phyloP scores from a whole-genome alignment of 2,888 invertebrate species.

The Acrobasis repandana region DNA sequence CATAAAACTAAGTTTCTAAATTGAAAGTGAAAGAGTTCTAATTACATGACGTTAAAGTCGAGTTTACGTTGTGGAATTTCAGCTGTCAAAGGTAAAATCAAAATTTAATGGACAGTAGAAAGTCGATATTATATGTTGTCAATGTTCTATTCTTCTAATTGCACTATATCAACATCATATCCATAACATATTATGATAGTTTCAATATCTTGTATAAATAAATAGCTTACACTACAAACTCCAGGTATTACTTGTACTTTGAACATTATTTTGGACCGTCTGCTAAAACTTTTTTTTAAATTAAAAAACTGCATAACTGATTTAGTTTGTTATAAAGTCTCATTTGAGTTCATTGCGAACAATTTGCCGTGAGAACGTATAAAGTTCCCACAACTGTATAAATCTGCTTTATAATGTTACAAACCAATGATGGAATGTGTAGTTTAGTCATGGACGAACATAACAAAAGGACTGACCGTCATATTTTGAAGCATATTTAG shows the following conservation, averaged over 20 bases:
- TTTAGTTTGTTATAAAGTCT: too few species aligned
- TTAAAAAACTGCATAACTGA: neutral
- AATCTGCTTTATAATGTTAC: neutral
- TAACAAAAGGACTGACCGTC: too few species aligned
- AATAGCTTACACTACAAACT: slow-evolving; percentile 11
- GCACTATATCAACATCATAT: slow-evolving; percentile 12
- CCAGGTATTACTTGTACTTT: slow-evolving; percentile 8
- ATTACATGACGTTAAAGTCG: too few species aligned
- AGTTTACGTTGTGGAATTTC: too few species aligned
- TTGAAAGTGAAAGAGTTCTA: too few species aligned
- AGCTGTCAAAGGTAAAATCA: too few species aligned
- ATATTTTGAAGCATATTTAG: too few species aligned
- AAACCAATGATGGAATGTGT: neutral
- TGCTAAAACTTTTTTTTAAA: neutral
- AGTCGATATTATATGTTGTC: neutral
- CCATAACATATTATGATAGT: slow-evolving; percentile 3
- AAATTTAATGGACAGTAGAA: neutral
- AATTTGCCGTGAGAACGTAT: too few species aligned
- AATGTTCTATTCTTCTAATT: slow-evolving; percentile 9
- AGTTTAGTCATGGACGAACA: too few species aligned
- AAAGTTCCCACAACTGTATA: too few species aligned
- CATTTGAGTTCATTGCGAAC: too few species aligned
- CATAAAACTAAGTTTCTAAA: too few species aligned
- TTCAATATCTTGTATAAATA: slow-evolving; percentile 7
- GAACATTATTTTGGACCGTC: neutral